These are phyloP conservation scores for Drosophila azteca DNA, from an alignment of 1,140 invertebrate species.

Conservation along the genomic window DNA sequence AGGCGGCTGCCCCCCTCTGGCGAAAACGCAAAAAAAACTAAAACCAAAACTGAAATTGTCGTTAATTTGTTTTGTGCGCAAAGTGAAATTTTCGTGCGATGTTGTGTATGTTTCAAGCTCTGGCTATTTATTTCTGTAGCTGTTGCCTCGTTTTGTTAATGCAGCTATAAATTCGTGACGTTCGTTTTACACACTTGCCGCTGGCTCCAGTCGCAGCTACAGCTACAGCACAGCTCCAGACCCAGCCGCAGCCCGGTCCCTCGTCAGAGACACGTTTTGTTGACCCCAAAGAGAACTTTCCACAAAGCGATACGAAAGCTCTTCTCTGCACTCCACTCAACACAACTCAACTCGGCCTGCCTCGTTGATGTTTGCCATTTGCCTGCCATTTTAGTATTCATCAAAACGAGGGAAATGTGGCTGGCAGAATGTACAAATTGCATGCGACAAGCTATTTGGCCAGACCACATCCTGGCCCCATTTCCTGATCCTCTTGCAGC, in stretches of 20 bases:
- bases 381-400: conserved; percentile 9
- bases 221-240: too few species aligned
- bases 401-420: conserved; percentile 3
- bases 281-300: conserved; percentile 79
- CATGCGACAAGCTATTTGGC: conserved; percentile 61
- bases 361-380: neutral
- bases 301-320: conserved; percentile 58
- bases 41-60: conserved; percentile 69
- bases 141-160: conserved; percentile 63
- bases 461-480: conserved; percentile 50
- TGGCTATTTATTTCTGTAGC: conserved; percentile 17
- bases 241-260: too few species aligned
- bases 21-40: conserved; percentile 32
- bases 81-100: conserved; percentile 69
- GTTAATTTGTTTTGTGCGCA: conserved; percentile 68
- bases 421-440: conserved; percentile 64
- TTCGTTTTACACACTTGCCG: conserved; percentile 61
- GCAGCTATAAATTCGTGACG: conserved; percentile 76
- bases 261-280: conserved; percentile 58
- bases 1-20: conserved; percentile 3
- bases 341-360: neutral
- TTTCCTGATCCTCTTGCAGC: conserved; percentile 38
- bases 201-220: too few species aligned
- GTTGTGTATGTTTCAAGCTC: conserved; percentile 33
- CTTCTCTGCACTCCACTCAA: conserved; percentile 9